Conservation (phyloP, 2,888 invertebrate species). For the Eurytoma californica region DNA sequence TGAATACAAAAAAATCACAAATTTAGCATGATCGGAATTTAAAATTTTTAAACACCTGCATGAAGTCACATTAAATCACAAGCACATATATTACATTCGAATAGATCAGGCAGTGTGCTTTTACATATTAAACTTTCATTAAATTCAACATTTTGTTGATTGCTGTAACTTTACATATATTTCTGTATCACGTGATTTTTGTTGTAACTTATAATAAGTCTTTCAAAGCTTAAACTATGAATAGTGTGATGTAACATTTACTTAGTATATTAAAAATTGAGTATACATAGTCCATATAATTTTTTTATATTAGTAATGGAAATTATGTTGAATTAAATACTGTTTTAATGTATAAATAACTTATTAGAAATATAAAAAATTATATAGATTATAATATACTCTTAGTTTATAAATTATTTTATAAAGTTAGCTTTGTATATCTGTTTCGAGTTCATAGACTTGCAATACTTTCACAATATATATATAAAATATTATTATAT, state of each 20-base stretch:
- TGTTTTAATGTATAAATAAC: no score
- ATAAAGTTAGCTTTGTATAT: no score
- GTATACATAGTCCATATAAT: background rate
- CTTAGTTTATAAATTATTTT: no score
- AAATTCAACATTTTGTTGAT: background rate
- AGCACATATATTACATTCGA: background rate
- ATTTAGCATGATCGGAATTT: background rate
- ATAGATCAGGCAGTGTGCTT: slow-evolving; percentile 25
- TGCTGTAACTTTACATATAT: no score
- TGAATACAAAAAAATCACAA: background rate
- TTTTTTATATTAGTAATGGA: background rate
- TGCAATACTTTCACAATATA: background rate
- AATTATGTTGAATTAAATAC: no score
- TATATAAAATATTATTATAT: slow-evolving; percentile 11
- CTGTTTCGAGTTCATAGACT: no score
- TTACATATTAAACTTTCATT: background rate
- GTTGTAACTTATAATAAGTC: slow-evolving; percentile 8
- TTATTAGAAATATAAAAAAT: no score
- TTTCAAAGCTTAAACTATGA: slow-evolving; percentile 1
- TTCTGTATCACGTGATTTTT: background rate
- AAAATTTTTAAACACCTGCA: background rate
- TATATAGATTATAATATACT: no score
- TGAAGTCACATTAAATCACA: background rate
- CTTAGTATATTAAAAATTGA: background rate
- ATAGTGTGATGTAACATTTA: background rate